These are phyloP conservation scores for Rhabdophis nuchalis DNA, from an alignment of 2,797 vertebrate genomes.

Conservation along the genomic window DNA sequence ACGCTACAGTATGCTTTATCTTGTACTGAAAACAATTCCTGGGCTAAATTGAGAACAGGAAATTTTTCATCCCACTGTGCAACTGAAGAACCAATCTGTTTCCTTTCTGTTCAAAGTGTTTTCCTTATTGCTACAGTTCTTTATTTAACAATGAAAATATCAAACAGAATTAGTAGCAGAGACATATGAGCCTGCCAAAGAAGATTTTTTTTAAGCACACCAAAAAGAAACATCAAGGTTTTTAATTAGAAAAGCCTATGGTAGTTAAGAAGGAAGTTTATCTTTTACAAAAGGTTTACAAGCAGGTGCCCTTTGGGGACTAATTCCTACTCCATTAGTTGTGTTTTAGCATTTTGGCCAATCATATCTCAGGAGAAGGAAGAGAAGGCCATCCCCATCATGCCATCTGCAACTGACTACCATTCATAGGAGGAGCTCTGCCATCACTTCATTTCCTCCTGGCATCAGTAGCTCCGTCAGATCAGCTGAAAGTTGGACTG, in stretches of 20 bases:
- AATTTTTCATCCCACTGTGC: not conserved
- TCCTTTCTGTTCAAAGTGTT: not conserved
- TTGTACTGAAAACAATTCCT: not conserved
- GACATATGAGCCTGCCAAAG: not conserved
- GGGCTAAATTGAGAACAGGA: not conserved
- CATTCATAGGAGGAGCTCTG: not conserved
- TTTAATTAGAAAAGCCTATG: not conserved
- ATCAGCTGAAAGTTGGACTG: not conserved
- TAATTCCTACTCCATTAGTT: not conserved
- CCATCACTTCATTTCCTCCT: not conserved
- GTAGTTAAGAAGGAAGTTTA: not conserved
- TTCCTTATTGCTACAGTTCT: not conserved
- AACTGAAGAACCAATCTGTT: not conserved
- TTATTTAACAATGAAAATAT: not conserved
- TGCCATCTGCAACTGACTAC: not conserved
- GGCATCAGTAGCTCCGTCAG: not conserved
- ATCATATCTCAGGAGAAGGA: not conserved
- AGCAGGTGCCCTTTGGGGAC: not conserved
- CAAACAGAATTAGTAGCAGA: slow-evolving; percentile 3
- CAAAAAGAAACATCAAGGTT: not conserved
- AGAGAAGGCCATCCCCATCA: not conserved
- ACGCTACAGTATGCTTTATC: not conserved
- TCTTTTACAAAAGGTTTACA: not conserved
- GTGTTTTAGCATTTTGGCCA: not conserved
- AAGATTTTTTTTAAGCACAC: not conserved